Evolutionary conservation across 2,888 invertebrate genomes (phyloP).

Genomic region (Catocala fraxini): DNA sequence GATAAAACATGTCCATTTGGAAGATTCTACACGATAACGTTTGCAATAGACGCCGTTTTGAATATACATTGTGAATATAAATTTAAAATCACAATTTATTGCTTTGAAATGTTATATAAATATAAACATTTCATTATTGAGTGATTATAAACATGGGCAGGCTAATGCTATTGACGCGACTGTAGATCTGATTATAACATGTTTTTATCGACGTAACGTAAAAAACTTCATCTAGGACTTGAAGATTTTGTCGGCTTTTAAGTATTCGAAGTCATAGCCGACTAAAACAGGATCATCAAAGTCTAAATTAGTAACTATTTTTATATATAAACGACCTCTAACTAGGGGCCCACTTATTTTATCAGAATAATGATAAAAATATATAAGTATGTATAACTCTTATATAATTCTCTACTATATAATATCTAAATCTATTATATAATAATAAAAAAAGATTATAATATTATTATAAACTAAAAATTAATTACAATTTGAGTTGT

Average conservation of each 20-base stretch:
- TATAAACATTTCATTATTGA: too few species aligned
- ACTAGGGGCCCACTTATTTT: constrained; percentile 5
- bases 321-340: constrained; percentile 16
- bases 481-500: constrained; percentile 47
- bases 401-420: constrained; percentile 49
- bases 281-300: constrained; percentile 6
- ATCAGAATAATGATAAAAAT: constrained; percentile 38
- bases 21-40: background rate
- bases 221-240: constrained; percentile 3
- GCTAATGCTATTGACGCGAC: too few species aligned
- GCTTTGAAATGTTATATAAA: too few species aligned
- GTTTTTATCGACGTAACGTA: constrained; percentile 2
- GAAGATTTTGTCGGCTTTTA: background rate
- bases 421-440: constrained; percentile 42
- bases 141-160: too few species aligned
- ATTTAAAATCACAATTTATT: too few species aligned
- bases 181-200: too few species aligned
- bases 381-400: constrained; percentile 43
- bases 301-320: constrained; percentile 11
- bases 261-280: background rate
- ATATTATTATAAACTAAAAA: constrained; percentile 37
- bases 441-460: constrained; percentile 50
- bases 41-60: too few species aligned
- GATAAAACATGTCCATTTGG: constrained; percentile 12
- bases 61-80: too few species aligned